A percentile compares a stretch with the other conserved stretches of the same genome.
Evolutionary conservation across 2,113 vertebrate species (phyloP).

Genomic region (Erpornis zantholeuca): DNA sequence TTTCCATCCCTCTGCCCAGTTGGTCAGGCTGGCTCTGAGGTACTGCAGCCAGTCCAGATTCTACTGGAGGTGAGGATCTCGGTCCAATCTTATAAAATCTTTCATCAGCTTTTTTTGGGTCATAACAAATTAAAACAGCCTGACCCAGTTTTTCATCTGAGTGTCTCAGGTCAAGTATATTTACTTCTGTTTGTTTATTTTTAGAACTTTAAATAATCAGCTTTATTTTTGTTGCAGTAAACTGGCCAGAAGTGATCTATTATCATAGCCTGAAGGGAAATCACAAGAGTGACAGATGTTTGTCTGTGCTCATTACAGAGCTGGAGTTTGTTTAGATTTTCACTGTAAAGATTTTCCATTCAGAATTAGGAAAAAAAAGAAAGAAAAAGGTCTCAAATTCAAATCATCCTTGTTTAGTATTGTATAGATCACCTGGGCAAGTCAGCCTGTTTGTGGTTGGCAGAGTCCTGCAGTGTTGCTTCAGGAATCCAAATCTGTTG

Average conservation of each 20-base stretch:
- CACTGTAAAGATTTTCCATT: background rate
- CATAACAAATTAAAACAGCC: constrained; percentile 33
- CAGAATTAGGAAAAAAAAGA: background rate
- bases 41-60: background rate
- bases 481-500: background rate
- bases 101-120: constrained; percentile 43
- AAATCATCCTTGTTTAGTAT: background rate
- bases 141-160: constrained; percentile 21
- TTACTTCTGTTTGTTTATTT: constrained; percentile 61
- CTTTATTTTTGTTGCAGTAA: constrained; percentile 66
- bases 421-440: background rate
- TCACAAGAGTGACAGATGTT: constrained; percentile 22
- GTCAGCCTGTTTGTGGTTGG: background rate
- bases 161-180: constrained; percentile 59
- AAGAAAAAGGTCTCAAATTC: background rate
- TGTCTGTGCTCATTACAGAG: constrained; percentile 41
- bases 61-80: background rate
- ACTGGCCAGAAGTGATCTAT: constrained; percentile 49
- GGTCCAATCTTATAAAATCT: constrained; percentile 34
- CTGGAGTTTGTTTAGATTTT: constrained; percentile 38
- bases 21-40: background rate
- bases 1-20: background rate
- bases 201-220: constrained; percentile 55
- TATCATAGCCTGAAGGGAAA: constrained; percentile 32
- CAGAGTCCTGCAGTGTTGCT: background rate